Percentiles rank a stretch among this genome's conserved stretches.
These are phyloP conservation scores for Dolichomitus sp. DNA, from an alignment of 2,888 invertebrate genomes.

Conservation along the genomic window DNA sequence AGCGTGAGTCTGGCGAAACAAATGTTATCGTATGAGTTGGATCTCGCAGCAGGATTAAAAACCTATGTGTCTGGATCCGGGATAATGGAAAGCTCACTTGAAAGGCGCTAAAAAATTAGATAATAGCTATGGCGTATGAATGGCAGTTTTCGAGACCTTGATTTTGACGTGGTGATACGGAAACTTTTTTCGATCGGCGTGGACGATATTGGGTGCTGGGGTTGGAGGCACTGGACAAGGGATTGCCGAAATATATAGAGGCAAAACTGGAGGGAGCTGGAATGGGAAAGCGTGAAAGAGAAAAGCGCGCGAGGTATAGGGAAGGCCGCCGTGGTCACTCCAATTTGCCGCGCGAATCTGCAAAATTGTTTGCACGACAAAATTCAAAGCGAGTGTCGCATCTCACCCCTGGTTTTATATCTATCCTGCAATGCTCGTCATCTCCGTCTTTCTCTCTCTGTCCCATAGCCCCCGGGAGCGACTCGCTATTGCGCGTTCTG, in stretches of 20 bases:
- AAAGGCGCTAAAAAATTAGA: slow-evolving; percentile 10
- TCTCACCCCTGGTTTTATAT: slow-evolving; percentile 21
- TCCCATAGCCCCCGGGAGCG: slow-evolving; percentile 19
- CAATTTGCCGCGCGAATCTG: slow-evolving; percentile 59
- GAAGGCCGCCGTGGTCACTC: slow-evolving; percentile 52
- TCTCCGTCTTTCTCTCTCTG: slow-evolving; percentile 5
- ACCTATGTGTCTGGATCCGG: background rate
- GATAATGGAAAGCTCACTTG: slow-evolving; percentile 7
- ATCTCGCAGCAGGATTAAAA: slow-evolving; percentile 43
- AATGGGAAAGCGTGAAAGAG: slow-evolving; percentile 29
- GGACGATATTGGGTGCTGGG: slow-evolving; percentile 33
- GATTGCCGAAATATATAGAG: background rate
- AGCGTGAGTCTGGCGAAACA: no score
- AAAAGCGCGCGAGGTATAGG: slow-evolving; percentile 27
- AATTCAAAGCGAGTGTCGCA: slow-evolving; percentile 57
- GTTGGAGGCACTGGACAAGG: background rate
- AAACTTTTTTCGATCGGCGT: slow-evolving; percentile 45
- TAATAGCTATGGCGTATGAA: slow-evolving; percentile 37
- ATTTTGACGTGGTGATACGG: slow-evolving; percentile 48
- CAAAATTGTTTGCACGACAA: slow-evolving; percentile 63
- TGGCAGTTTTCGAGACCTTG: slow-evolving; percentile 43
- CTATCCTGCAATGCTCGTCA: background rate
- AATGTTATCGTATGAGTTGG: slow-evolving; percentile 17
- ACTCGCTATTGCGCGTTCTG: slow-evolving; percentile 6
- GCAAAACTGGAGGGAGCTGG: slow-evolving; percentile 3